Base-by-base conservation (phyloP, 2,797 vertebrate species). In the Trematomus bernacchii region DNA sequence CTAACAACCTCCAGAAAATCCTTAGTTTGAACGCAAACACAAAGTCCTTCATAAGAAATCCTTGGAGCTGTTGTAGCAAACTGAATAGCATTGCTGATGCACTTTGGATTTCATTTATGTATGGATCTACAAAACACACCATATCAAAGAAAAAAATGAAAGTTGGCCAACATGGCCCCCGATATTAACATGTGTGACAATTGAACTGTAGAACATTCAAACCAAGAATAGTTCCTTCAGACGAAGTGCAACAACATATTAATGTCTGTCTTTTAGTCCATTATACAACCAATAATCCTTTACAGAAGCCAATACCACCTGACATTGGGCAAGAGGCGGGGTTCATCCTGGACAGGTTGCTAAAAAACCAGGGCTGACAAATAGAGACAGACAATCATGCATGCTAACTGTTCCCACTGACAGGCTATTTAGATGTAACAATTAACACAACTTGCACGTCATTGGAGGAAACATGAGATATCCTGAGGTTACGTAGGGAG, bases 211-310 rank as follows among this genome's bases (percentile, higher is more conserved):
- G 3, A 19, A 52, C 9, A 12, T 33, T 11, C 15, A 0, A 14
- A 46, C 47, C 15, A 60, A 59, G 79, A 42, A 50, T 44, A 61
- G 50, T 11, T 30, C 18, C 27, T 27, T 27, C 40, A 57, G 70
- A 70, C 18, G 33, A 21, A 21, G 18, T 40, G 18, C 6, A 42
- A 11, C 14, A 11, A 30, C 15, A 18, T 37, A 27, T 43, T 42
- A 43, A 52, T 52, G 23, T 18, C 42, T 13, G 13, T 27, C 16
- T 18, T 18, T n/a, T 18, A 16, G n/a, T 18, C 47, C 1, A 18
- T 48, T 48, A 43, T 43, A 13, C 13, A 42, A 42, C 27, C 27
- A 27, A 27, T 27, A 27, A 27, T 27, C 27, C 27, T 27, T 27
- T 27, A 5, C 27, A 27, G 27, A 27, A 27, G 4, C 27, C 4